These are phyloP conservation scores for Eremobia ochroleuca DNA, from an alignment of 2,888 invertebrate genomes.

Conservation along the genomic window DNA sequence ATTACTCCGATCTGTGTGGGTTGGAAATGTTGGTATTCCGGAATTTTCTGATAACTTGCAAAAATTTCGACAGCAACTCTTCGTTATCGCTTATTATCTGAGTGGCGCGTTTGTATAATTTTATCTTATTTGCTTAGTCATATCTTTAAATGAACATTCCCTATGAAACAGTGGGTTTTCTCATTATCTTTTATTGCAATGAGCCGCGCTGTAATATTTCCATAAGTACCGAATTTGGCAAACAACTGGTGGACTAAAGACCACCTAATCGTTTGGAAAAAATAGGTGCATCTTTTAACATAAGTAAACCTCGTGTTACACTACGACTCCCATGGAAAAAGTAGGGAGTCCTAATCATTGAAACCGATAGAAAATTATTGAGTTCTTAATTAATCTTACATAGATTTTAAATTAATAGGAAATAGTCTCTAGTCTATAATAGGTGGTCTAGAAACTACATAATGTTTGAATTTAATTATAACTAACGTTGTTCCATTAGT, in stretches of 20 bases:
- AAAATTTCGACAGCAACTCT: slow-evolving; percentile 25
- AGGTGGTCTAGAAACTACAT: slow-evolving; percentile 10
- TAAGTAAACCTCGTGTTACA: neutral
- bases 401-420: slow-evolving; percentile 1
- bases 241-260: neutral
- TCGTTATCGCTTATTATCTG: slow-evolving; percentile 32
- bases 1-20: slow-evolving; percentile 29
- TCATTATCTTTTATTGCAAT: slow-evolving; percentile 23
- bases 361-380: neutral
- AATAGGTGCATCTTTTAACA: neutral
- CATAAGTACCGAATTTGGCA: neutral
- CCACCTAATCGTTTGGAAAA: neutral
- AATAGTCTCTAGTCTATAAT: neutral
- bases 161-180: slow-evolving; percentile 2
- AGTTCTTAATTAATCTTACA: neutral
- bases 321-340: neutral
- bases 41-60: slow-evolving; percentile 31
- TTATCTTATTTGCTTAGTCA: slow-evolving; percentile 39
- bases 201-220: neutral
- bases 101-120: slow-evolving; percentile 19
- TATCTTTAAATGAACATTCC: slow-evolving; percentile 34
- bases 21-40: slow-evolving; percentile 23
- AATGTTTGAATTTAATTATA: slow-evolving; percentile 36
- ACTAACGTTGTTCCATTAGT: slow-evolving; percentile 35
- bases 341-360: neutral